phyloP scores from a whole-genome alignment of 2,113 vertebrate species.

The Myrmecobius fasciatus region DNA sequence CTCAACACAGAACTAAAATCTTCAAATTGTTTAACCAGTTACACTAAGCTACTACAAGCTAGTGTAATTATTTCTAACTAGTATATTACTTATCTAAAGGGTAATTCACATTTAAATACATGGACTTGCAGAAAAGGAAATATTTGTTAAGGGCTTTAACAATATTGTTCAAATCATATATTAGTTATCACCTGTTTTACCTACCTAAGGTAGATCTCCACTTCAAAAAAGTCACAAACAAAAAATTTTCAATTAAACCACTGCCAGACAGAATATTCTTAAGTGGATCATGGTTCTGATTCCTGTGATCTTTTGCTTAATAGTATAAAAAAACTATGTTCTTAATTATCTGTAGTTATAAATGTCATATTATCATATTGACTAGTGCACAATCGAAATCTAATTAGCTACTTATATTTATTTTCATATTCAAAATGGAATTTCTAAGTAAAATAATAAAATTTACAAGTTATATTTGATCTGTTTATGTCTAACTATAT shows the following conservation, averaged over 20 bases:
- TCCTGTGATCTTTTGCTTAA: not conserved
- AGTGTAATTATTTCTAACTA: not conserved
- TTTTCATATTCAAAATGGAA: slow-evolving; percentile 8
- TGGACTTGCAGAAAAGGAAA: not conserved
- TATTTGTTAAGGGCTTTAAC: not conserved
- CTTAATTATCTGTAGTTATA: not conserved
- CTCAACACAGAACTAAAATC: not conserved
- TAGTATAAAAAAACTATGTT: slow-evolving; percentile 35
- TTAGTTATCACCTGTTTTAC: not conserved
- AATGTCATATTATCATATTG: not conserved
- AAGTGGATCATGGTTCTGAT: not conserved
- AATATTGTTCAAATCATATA: not conserved
- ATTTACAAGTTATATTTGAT: slow-evolving; percentile 44
- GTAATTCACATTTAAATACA: not conserved
- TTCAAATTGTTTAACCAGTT: not conserved
- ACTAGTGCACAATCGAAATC: slow-evolving; percentile 9
- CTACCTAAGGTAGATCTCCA: not conserved
- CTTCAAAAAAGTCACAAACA: not conserved
- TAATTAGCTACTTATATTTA: slow-evolving; percentile 34
- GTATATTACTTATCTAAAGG: not conserved
- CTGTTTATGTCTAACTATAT: slow-evolving; percentile 10
- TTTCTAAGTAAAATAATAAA: slow-evolving; percentile 54
- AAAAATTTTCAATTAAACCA: not conserved
- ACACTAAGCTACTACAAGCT: not conserved
- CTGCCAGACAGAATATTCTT: slow-evolving; percentile 3